These are phyloP conservation scores for Entomobrya proxima DNA, from an alignment of 2,888 invertebrate species.

Conservation along the genomic window DNA sequence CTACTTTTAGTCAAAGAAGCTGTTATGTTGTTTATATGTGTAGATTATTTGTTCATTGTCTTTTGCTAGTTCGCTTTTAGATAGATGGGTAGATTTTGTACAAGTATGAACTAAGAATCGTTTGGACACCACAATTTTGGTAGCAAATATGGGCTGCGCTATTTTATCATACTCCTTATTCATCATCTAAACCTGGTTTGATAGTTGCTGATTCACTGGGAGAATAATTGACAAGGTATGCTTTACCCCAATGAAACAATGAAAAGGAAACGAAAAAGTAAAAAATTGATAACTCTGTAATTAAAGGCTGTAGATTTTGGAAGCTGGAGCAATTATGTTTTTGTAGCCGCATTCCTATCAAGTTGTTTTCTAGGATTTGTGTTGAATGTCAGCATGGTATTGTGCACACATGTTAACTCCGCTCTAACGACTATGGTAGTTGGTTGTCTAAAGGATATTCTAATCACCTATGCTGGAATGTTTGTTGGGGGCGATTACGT, in stretches of 20 bases:
- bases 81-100: too few species aligned
- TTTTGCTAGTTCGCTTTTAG: too few species aligned
- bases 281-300: background rate
- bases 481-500: conserved; percentile 98
- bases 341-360: conserved; percentile 87
- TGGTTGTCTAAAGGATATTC: conserved; percentile 97
- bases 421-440: conserved; percentile 98
- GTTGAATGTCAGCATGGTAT: conserved; percentile 94
- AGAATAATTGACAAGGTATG: conserved; percentile 83
- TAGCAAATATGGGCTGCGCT: conserved; percentile 93
- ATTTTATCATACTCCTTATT: conserved; percentile 95
- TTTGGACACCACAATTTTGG: conserved; percentile 93
- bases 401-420: conserved; percentile 97
- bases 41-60: too few species aligned
- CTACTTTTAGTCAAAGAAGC: background rate
- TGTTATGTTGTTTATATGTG: background rate
- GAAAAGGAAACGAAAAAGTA: too few species aligned
- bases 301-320: conserved; percentile 81
- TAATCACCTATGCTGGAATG: conserved; percentile 98
- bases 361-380: conserved; percentile 98
- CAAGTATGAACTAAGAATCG: conserved; percentile 92
- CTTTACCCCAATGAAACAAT: background rate
- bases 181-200: conserved; percentile 86
- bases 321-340: conserved; percentile 86
- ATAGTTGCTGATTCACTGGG: conserved; percentile 86